A percentile compares a stretch with the other conserved stretches of the same genome.
Evolutionary conservation across 2,888 invertebrate genomes (phyloP).

Genomic region (Tyria jacobaeae): DNA sequence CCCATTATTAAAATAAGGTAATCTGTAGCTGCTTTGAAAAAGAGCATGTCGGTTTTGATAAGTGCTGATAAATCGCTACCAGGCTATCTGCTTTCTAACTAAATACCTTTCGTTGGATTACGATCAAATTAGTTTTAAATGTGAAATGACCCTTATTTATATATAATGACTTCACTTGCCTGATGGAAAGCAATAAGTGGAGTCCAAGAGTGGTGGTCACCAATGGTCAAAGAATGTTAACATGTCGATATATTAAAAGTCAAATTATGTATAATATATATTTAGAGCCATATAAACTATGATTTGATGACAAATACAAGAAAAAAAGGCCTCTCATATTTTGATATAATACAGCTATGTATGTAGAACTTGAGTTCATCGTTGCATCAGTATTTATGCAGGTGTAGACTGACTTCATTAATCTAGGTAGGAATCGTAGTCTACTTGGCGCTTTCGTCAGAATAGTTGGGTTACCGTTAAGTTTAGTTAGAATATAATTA

Average conservation of each 20-base stretch:
- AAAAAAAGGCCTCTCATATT: too few relatives aligned
- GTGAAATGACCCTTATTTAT: too few relatives aligned
- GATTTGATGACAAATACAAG: too few relatives aligned
- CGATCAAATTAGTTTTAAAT: not conserved
- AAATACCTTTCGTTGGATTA: not conserved
- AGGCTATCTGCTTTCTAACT: slow-evolving; percentile 1
- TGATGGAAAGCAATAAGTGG: too few relatives aligned
- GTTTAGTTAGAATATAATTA: too few relatives aligned
- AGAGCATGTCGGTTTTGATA: not conserved
- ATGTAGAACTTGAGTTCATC: not conserved
- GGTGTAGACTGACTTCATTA: slow-evolving; percentile 1
- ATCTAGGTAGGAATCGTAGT: not conserved
- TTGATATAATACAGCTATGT: not conserved
- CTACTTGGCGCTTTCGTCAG: slow-evolving; percentile 3
- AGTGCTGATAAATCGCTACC: not conserved
- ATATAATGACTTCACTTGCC: too few relatives aligned
- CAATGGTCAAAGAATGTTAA: too few relatives aligned
- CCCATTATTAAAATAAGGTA: not conserved
- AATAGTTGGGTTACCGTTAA: not conserved
- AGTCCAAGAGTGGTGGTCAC: too few relatives aligned
- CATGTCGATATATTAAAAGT: too few relatives aligned
- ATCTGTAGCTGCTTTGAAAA: not conserved
- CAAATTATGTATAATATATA: too few relatives aligned
- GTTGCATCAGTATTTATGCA: not conserved
- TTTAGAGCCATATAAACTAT: too few relatives aligned